Conservation (phyloP, 2,113 vertebrate species). For the Hypanus sabinus region DNA sequence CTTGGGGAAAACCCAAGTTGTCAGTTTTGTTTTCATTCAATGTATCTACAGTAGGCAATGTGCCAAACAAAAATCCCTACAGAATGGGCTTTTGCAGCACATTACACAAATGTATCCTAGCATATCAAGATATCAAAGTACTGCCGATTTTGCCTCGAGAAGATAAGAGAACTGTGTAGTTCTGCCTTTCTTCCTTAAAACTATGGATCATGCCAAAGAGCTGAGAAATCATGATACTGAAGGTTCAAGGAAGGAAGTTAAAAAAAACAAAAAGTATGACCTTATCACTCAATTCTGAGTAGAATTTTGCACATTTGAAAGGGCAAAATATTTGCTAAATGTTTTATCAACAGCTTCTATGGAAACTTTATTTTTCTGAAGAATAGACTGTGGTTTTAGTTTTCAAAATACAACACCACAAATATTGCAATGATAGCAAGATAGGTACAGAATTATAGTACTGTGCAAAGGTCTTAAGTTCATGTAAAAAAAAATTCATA, state of each 20-base stretch:
- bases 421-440: too few relatives aligned
- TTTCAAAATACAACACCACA: not conserved
- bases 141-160: not conserved
- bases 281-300: too few relatives aligned
- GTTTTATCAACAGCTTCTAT: too few relatives aligned
- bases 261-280: too few relatives aligned
- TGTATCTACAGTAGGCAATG: not conserved
- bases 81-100: too few relatives aligned
- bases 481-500: too few relatives aligned
- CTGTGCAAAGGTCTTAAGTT: too few relatives aligned
- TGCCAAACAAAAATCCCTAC: not conserved
- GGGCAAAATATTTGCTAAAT: too few relatives aligned
- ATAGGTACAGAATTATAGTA: too few relatives aligned
- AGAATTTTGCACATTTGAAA: too few relatives aligned
- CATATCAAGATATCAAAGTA: not conserved
- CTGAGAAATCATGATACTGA: not conserved
- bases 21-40: slow-evolving; percentile 18
- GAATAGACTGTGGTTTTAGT: not conserved
- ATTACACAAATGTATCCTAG: not conserved
- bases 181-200: not conserved
- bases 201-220: not conserved
- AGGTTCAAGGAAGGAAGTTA: not conserved
- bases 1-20: not conserved
- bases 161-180: not conserved
- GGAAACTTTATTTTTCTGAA: not conserved